phyloP scores from a whole-genome alignment of 2,888 invertebrate species.

The Spisula solida region DNA sequence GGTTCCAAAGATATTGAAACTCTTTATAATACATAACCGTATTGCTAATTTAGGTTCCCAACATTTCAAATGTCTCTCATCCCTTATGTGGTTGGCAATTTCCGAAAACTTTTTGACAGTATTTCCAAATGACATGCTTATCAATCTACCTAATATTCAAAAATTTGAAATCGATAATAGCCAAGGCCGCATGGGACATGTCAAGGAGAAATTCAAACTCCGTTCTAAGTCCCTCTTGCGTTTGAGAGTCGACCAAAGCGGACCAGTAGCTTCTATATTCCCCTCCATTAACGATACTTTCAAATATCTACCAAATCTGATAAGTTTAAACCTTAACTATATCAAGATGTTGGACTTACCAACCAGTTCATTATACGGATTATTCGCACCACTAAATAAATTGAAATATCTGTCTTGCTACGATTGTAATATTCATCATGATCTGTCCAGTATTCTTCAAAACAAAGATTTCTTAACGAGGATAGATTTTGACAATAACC shows the following conservation, averaged over 20 bases:
- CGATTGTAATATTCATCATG: too few relatives aligned
- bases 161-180: neutral
- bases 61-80: neutral
- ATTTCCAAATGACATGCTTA: neutral
- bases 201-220: neutral
- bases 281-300: too few relatives aligned
- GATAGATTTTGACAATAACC: too few relatives aligned
- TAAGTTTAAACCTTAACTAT: neutral
- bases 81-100: neutral
- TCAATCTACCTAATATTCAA: neutral
- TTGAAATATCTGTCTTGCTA: too few relatives aligned
- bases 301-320: slow-evolving; percentile 18
- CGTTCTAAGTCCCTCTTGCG: neutral
- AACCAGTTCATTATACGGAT: too few relatives aligned
- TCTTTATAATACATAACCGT: neutral
- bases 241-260: neutral
- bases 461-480: too few relatives aligned
- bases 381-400: too few relatives aligned
- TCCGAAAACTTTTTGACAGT: neutral
- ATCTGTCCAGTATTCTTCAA: too few relatives aligned
- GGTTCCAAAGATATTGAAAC: neutral
- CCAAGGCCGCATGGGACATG: neutral
- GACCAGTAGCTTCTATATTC: neutral
- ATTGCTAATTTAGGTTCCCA: neutral
- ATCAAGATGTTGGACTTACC: too few relatives aligned